These are phyloP conservation scores for Papilio machaon DNA, from an alignment of 1,140 invertebrate species.

Conservation along the genomic window DNA sequence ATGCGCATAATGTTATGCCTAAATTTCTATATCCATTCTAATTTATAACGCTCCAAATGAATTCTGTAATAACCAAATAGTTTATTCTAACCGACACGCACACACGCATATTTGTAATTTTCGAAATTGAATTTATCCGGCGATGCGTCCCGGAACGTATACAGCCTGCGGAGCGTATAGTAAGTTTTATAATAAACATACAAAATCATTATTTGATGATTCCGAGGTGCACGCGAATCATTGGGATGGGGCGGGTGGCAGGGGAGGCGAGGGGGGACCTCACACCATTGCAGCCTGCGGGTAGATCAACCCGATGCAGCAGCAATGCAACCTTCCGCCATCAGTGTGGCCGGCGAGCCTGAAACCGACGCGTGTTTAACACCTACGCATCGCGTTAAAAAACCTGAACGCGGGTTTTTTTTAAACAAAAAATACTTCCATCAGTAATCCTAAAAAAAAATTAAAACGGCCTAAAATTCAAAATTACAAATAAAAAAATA, in stretches of 20 bases:
- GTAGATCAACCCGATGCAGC: slow-evolving; percentile 62
- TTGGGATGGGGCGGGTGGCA: slow-evolving; percentile 62
- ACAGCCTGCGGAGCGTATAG: slow-evolving; percentile 47
- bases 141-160: slow-evolving; percentile 50
- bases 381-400: slow-evolving; percentile 78
- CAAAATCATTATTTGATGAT: slow-evolving; percentile 82
- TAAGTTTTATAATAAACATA: slow-evolving; percentile 78
- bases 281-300: slow-evolving; percentile 60
- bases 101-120: slow-evolving; percentile 53
- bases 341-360: slow-evolving; percentile 79
- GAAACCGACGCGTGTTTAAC: slow-evolving; percentile 75
- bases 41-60: slow-evolving; percentile 62
- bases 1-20: slow-evolving; percentile 41
- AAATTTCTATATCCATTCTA: slow-evolving; percentile 64
- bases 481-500: slow-evolving; percentile 58
- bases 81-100: slow-evolving; percentile 68
- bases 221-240: slow-evolving; percentile 72
- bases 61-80: slow-evolving; percentile 72
- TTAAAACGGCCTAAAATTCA: slow-evolving; percentile 70
- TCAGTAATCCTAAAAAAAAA: slow-evolving; percentile 55
- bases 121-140: slow-evolving; percentile 64
- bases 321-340: slow-evolving; percentile 68
- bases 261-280: slow-evolving; percentile 54
- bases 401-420: slow-evolving; percentile 59
- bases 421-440: slow-evolving; percentile 57